Percentiles rank a stretch among this genome's conserved stretches.
phyloP scores from a whole-genome alignment of 2,113 vertebrate species.

The Tursiops truncatus region DNA sequence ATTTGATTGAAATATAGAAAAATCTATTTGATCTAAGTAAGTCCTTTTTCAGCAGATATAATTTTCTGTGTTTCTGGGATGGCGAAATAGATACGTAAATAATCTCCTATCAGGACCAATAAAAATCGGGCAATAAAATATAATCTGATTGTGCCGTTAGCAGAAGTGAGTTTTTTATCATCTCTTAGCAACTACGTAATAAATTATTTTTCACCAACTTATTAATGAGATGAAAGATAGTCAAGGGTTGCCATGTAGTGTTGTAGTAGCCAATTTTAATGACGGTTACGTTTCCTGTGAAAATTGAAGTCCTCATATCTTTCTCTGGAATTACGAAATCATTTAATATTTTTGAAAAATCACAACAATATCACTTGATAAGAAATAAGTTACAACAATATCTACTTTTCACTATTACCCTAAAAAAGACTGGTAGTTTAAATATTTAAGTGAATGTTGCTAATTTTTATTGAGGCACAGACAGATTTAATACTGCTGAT shows the following conservation, averaged over 20 bases:
- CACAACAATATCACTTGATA: not conserved
- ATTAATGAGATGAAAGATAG: constrained; percentile 81
- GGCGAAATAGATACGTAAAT: constrained; percentile 76
- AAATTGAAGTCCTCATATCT: constrained; percentile 20
- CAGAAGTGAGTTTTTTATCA: constrained; percentile 84
- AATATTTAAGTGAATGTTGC: not conserved
- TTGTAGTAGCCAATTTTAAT: constrained; percentile 55
- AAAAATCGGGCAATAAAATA: constrained; percentile 81
- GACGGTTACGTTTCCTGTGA: constrained; percentile 56
- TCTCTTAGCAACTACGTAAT: constrained; percentile 81
- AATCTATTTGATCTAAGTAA: constrained; percentile 63
- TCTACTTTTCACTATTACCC: not conserved
- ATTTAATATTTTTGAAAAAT: constrained; percentile 4
- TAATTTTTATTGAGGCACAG: not conserved
- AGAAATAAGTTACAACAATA: not conserved
- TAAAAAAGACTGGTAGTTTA: not conserved
- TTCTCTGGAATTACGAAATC: not conserved
- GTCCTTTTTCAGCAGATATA: constrained; percentile 62
- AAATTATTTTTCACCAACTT: constrained; percentile 82
- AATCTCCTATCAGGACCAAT: constrained; percentile 78
- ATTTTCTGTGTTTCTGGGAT: constrained; percentile 72
- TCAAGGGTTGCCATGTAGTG: constrained; percentile 60
- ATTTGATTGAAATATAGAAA: constrained; percentile 73
- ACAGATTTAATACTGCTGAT: not conserved
- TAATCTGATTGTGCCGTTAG: constrained; percentile 82